Base-by-base conservation (phyloP, 1,140 invertebrate species). In the Chlorops oryzae region DNA sequence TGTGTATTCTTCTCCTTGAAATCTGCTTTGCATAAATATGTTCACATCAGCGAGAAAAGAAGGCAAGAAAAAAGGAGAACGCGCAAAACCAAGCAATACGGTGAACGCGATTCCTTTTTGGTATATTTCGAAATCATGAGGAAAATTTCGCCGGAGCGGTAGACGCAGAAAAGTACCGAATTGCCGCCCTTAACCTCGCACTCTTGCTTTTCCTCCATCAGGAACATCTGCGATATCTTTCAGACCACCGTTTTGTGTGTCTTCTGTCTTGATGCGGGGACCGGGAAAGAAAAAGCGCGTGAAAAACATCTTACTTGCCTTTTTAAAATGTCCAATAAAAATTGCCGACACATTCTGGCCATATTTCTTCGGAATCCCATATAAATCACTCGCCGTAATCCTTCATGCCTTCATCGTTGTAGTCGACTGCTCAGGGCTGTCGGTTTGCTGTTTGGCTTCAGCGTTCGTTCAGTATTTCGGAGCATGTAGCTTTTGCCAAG, bases 251-350 rank as follows among this genome's bases (percentile, higher is more conserved):
- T n/a, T n/a, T n/a, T n/a, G n/a, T n/a, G n/a, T n/a, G n/a, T n/a
- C n/a, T n/a, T n/a, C n/a, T n/a, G n/a, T n/a, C n/a, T n/a, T n/a
- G n/a, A n/a, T n/a, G n/a, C n/a, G 17, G 28, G 32, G 32, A 34
- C n/a, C 27, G 12, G 21, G 24, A 22, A 37, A 3, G 25, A 34
- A 41, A 42, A 48, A 48, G 51, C 54, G 55, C 53, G 59, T 48
- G 55, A 59, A 59, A 47, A 62, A 70, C 65, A 66, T 70, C 66
- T 70, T 70, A 70, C 62, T 70, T 50, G 66, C 65, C 63, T 68
- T 70, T 70, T 70, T 70, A 66, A 70, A 70, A 70, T 70, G 67
- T 68, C 67, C 67, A 70, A 70, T 70, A 70, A 70, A 70, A 70
- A 70, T 70, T 70, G 64, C 67, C 67, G 67, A 70, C 67, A 70